Evolutionary conservation across 2,888 invertebrate species (phyloP).

Genomic region (Chrysotoxum bicinctum): DNA sequence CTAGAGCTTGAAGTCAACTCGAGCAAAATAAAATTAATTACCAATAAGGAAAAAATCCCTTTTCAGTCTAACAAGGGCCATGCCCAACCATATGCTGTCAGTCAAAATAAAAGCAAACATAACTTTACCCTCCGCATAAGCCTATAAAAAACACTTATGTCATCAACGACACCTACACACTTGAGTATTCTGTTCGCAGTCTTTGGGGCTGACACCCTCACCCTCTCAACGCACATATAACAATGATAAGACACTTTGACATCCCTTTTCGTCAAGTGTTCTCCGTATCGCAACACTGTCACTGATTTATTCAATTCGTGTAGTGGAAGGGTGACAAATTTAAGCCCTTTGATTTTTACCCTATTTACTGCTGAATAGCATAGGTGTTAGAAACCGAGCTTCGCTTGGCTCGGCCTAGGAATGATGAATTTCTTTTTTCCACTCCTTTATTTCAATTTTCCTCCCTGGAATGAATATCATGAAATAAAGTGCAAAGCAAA

Average conservation of each 20-base stretch:
- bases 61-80: neutral
- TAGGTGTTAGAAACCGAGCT: neutral
- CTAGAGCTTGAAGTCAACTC: constrained; percentile 3
- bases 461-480: neutral
- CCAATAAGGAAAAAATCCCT: constrained; percentile 7
- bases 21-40: constrained; percentile 22
- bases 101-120: constrained; percentile 9
- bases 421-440: constrained; percentile 16
- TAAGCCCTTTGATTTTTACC: constrained; percentile 18
- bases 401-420: neutral
- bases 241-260: constrained; percentile 58
- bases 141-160: constrained; percentile 21
- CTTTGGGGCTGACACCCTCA: constrained; percentile 32
- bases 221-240: neutral
- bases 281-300: constrained; percentile 36
- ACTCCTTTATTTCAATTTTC: neutral
- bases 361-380: constrained; percentile 1
- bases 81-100: constrained; percentile 14
- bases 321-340: constrained; percentile 8
- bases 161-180: constrained; percentile 32
- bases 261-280: constrained; percentile 48
- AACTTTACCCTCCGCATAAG: neutral
- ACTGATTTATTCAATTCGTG: constrained; percentile 63
- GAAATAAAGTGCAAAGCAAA: constrained; percentile 15
- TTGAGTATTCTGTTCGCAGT: constrained; percentile 23